Conservation (phyloP, 2,113 vertebrate species). For the Elaphurus davidianus region DNA sequence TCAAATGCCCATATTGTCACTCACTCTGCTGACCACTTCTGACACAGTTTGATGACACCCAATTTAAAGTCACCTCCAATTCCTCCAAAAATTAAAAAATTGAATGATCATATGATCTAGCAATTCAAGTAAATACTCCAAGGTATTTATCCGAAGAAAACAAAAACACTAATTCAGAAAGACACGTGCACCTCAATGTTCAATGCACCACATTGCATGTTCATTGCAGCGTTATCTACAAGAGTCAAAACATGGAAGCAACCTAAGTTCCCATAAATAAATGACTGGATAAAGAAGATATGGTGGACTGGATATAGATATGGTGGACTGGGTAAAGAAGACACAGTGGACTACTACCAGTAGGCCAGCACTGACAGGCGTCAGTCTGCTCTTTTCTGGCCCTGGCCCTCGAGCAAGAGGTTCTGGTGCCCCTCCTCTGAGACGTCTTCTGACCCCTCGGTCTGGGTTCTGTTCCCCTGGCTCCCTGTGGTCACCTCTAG, state of each 20-base stretch:
- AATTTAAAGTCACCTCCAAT: not conserved
- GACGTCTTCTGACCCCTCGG: rapidly evolving
- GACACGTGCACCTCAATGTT: not conserved
- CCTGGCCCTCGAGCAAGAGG: not conserved
- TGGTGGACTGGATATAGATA: not conserved
- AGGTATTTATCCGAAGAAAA: not conserved
- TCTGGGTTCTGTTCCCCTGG: not conserved
- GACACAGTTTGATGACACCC: not conserved
- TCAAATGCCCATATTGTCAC: not conserved
- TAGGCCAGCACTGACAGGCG: not conserved
- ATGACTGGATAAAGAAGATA: not conserved
- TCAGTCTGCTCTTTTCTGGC: not conserved
- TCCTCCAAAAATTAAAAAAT: not conserved
- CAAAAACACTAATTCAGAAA: not conserved
- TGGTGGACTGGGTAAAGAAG: not conserved
- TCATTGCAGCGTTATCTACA: not conserved
- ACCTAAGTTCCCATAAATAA: not conserved
- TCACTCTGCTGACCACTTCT: not conserved
- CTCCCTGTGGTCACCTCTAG: not conserved
- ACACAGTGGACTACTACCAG: not conserved
- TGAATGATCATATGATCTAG: not conserved
- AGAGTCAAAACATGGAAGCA: not conserved
- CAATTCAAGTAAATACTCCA: not conserved
- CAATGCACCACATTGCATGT: not conserved
- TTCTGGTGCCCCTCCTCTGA: not conserved